Evolutionary conservation across 1,140 invertebrate genomes (phyloP).

Genomic region (Pemphigus obesinymphae): DNA sequence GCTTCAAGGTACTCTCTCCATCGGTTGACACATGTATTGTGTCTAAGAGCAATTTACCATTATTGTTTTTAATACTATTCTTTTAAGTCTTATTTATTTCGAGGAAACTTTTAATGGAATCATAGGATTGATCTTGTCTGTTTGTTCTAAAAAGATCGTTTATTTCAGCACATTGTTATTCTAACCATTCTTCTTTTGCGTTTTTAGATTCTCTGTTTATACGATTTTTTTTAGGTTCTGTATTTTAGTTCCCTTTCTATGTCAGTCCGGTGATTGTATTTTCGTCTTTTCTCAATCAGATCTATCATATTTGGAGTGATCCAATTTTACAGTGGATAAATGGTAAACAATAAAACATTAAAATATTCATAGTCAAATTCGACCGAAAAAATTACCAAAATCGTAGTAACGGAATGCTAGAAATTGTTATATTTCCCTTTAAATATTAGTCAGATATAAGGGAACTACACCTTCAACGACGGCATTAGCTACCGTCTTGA

Average conservation of each 20-base stretch:
- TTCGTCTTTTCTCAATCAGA: too few relatives aligned
- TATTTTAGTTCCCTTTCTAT: conserved; percentile 30
- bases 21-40: conserved; percentile 1
- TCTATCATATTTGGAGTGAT: not conserved
- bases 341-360: too few relatives aligned
- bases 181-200: conserved; percentile 18
- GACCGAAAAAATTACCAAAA: too few relatives aligned
- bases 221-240: not conserved
- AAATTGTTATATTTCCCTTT: too few relatives aligned
- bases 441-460: too few relatives aligned
- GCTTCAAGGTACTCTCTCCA: too few relatives aligned
- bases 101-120: conserved; percentile 5
- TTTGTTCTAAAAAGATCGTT: too few relatives aligned
- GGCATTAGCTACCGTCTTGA: too few relatives aligned
- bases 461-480: too few relatives aligned
- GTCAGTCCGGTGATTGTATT: conserved; percentile 2
- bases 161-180: conserved; percentile 26
- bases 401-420: too few relatives aligned
- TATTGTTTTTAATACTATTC: conserved; percentile 22
- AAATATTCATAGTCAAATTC: too few relatives aligned
- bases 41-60: conserved; percentile 17
- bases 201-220: conserved; percentile 22
- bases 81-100: not conserved
- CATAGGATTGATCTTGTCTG: conserved; percentile 9
- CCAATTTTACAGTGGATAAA: too few relatives aligned